Percentiles rank a stretch among this genome's conserved stretches.
phyloP scores from a whole-genome alignment of 2,113 vertebrate genomes.

The Eurypyga helias region DNA sequence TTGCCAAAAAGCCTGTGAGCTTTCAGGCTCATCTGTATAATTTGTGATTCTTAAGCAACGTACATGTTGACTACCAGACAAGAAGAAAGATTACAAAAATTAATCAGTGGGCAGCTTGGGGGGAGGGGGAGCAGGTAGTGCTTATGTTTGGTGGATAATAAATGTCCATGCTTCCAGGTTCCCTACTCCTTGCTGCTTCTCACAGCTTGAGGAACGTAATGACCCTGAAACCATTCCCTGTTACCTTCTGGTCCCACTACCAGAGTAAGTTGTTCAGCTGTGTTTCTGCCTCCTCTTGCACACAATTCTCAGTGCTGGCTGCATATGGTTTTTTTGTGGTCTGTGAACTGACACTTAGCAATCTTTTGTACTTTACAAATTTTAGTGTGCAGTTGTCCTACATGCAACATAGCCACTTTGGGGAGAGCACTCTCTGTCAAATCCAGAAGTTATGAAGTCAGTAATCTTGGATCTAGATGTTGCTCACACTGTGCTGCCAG shows the following conservation, averaged over 20 bases:
- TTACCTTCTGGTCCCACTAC: background rate
- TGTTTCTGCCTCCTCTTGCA: background rate
- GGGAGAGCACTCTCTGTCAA: background rate
- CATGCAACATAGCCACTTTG: background rate
- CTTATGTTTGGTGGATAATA: background rate
- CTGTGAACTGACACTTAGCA: background rate
- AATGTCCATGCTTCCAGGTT: background rate
- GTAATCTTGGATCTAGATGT: background rate
- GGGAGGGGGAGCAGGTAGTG: too few species aligned
- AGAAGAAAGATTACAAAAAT: background rate
- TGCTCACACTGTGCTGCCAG: background rate
- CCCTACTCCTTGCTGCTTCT: background rate
- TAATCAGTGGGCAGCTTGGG: background rate
- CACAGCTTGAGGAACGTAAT: background rate
- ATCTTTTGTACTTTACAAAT: background rate
- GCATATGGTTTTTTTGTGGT: background rate
- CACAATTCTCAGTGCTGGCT: background rate
- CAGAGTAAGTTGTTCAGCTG: background rate
- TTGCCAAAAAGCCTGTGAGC: background rate
- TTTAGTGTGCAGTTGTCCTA: background rate
- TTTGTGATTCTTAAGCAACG: background rate
- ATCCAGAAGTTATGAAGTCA: background rate
- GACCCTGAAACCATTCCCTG: background rate
- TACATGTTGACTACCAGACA: background rate
- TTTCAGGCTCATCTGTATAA: background rate